phyloP scores from a whole-genome alignment of 1,140 invertebrate genomes.

The Heliothis subflexa region DNA sequence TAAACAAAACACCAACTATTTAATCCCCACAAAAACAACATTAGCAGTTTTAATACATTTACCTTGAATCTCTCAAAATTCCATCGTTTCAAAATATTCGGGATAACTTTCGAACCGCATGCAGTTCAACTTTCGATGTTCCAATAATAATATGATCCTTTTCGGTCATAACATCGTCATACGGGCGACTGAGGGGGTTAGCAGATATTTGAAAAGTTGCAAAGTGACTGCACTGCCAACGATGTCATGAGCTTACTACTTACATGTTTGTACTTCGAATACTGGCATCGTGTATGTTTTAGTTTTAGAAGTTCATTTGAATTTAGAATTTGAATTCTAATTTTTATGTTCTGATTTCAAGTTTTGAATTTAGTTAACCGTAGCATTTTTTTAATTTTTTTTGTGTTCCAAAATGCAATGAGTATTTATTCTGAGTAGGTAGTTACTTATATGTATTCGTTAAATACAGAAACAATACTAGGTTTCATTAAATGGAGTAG shows the following conservation, averaged over 20 bases:
- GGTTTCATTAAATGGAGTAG: not conserved
- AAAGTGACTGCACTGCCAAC: constrained; percentile 56
- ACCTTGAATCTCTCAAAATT: not conserved
- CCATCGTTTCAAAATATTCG: constrained; percentile 8
- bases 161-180: constrained; percentile 68
- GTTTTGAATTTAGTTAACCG: not conserved
- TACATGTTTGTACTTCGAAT: constrained; percentile 22
- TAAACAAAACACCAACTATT: not conserved
- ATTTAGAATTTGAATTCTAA: not conserved
- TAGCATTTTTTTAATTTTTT: too few species aligned
- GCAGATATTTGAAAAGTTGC: constrained; percentile 76
- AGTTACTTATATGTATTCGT: too few species aligned
- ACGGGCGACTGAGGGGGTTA: constrained; percentile 52
- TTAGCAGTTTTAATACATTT: not conserved
- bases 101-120: not conserved
- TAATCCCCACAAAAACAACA: not conserved
- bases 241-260: constrained; percentile 28
- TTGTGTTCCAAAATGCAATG: too few species aligned
- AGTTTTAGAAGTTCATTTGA: not conserved
- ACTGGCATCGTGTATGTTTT: not conserved
- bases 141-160: constrained; percentile 71
- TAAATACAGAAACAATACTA: too few species aligned
- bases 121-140: constrained; percentile 60
- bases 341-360: not conserved
- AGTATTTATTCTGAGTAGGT: too few species aligned